phyloP scores from a whole-genome alignment of 2,797 vertebrate species.

The Carcharodon carcharias region DNA sequence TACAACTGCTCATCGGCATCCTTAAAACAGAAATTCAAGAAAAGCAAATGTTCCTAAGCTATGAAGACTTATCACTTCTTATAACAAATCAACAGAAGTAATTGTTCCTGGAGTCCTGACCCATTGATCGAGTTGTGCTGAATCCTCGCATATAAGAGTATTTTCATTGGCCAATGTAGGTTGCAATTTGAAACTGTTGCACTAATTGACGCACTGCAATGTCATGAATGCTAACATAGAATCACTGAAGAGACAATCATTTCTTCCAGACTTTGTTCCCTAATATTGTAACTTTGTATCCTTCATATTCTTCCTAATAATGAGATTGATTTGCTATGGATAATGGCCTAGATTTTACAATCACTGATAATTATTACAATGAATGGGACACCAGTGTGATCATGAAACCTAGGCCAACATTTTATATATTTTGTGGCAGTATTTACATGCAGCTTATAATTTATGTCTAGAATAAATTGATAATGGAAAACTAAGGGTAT shows the following conservation, averaged over 20 bases:
- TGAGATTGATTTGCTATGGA: neutral
- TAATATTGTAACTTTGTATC: neutral
- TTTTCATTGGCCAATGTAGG: neutral
- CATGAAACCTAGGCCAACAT: neutral
- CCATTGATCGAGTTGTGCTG: neutral
- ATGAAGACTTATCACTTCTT: neutral
- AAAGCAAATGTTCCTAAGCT: neutral
- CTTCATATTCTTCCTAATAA: neutral
- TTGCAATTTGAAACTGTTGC: neutral
- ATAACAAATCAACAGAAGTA: neutral
- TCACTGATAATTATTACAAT: neutral
- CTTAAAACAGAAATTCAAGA: neutral
- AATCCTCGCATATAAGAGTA: neutral
- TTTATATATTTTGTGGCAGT: neutral
- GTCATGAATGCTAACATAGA: neutral
- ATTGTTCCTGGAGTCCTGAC: neutral
- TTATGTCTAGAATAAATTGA: neutral
- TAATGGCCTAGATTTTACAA: neutral
- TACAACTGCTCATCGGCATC: neutral
- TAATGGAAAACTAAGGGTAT: neutral
- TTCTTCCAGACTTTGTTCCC: neutral
- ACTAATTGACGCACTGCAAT: neutral
- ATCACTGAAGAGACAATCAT: neutral
- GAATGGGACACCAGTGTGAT: neutral
- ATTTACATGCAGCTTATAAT: neutral